phyloP scores from a whole-genome alignment of 2,113 vertebrate genomes.

The Morone chrysops region DNA sequence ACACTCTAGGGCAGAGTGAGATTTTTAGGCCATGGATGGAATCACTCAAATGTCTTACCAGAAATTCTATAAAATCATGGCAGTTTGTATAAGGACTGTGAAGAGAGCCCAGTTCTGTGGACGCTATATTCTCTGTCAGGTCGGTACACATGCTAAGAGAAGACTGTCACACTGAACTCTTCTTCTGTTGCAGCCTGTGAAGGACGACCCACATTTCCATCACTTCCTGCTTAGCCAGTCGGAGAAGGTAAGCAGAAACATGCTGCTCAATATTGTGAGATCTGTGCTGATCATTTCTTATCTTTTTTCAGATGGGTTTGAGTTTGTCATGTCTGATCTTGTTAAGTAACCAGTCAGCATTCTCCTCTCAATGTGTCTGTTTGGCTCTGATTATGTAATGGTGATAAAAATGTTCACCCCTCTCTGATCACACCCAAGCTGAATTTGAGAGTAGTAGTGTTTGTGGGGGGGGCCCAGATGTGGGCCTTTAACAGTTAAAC shows the following conservation, averaged over 20 bases:
- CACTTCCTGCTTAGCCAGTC: slow-evolving; percentile 98
- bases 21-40: neutral
- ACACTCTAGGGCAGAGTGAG: no score
- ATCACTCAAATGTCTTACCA: neutral
- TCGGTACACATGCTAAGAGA: slow-evolving; percentile 37
- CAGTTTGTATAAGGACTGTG: neutral
- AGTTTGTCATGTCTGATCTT: neutral
- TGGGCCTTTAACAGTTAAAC: neutral
- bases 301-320: no score
- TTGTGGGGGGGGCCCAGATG: no score
- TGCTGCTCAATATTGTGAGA: slow-evolving; percentile 24
- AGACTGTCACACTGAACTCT: slow-evolving; percentile 66
- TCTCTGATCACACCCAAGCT: neutral
- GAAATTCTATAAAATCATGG: neutral
- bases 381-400: neutral
- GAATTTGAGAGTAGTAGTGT: neutral
- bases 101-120: neutral
- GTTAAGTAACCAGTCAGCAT: neutral
- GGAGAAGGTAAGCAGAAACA: slow-evolving; percentile 91
- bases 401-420: neutral
- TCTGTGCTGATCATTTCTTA: no score
- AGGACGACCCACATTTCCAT: slow-evolving; percentile 97
- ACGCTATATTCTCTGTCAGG: neutral
- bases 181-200: slow-evolving; percentile 91
- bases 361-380: neutral